Evolutionary conservation across 1,140 invertebrate species (phyloP), one percentile per base, ranked within the genome.

Genomic region (Drosophila repletoides): DNA sequence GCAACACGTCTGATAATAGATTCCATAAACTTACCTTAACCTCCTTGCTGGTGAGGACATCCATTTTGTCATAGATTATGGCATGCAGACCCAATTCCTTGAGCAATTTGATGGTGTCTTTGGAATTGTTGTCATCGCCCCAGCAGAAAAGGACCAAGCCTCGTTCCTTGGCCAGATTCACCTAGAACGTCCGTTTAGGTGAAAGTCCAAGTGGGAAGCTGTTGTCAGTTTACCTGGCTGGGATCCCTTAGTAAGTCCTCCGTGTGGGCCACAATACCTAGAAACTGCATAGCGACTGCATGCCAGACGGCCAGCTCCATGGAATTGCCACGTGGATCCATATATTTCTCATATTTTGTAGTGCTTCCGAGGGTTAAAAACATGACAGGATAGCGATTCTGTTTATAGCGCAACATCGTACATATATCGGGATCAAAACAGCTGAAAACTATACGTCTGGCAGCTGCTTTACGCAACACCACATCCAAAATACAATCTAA

Each of bases 361-460:
- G 96, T 96, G 6, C 95, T 91, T 1, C 97, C 97, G 91, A 97
- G 93, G 0, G 97, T 98, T 36, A 99, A 91, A 88, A 98, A 98
- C 91, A 99, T 94, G 0, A 98, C 95, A 0, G 98, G 97, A 92
- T 98, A 99, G 74, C 95, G 95, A 90, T 98, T 98, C 91, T 99
- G 98, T 84, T 99, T 99, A 52, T 95, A 91, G 26, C 96, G 93
- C 40, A 98, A 92, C 96, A 98, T 96, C 0, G 95, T 94, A 87
- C 97, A 98, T 40, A 97, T 95, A 83, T 99, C 97, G 0, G 97
- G 96, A 91, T 99, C 97, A 90, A 99, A 99, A 75, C 96, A 97
- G 0, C 97, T 98, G 72, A 99, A 96, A 7, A 99, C 94, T 40
- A 99, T 95, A 51, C 95, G 94, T 28, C 98, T 92, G 17, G 93